These are phyloP conservation scores for Ceratina calcarata DNA, from an alignment of 1,140 invertebrate genomes.

Conservation along the genomic window DNA sequence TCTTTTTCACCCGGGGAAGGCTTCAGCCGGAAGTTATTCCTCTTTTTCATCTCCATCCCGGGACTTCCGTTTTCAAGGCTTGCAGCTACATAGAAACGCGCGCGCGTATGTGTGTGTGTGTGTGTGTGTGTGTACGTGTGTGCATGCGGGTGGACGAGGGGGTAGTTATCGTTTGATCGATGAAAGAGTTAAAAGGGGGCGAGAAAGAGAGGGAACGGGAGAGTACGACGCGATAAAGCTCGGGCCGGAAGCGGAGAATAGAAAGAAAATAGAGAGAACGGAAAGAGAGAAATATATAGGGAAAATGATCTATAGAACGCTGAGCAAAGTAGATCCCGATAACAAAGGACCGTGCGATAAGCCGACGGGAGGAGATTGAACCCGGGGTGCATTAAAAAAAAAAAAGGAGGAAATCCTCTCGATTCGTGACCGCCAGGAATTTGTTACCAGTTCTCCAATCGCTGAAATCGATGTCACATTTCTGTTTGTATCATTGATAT, in stretches of 20 bases:
- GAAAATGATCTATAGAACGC: slow-evolving; percentile 54
- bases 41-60: slow-evolving; percentile 40
- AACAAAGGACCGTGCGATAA: slow-evolving; percentile 42
- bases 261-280: slow-evolving; percentile 43
- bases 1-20: neutral
- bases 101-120: too few species aligned
- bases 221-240: slow-evolving; percentile 35
- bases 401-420: neutral
- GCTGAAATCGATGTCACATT: neutral
- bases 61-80: slow-evolving; percentile 17
- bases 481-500: too few species aligned
- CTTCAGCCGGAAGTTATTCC: slow-evolving; percentile 40
- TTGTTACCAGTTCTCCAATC: slow-evolving; percentile 16
- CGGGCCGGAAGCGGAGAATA: slow-evolving; percentile 23
- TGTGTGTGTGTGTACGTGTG: too few species aligned
- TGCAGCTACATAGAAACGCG: too few species aligned
- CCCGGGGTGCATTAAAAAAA: neutral
- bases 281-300: slow-evolving; percentile 43
- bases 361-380: slow-evolving; percentile 43
- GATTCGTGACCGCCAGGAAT: slow-evolving; percentile 24
- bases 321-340: slow-evolving; percentile 52
- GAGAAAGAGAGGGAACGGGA: slow-evolving; percentile 1
- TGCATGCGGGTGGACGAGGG: neutral
- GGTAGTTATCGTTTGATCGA: slow-evolving; percentile 60
- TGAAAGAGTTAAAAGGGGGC: slow-evolving; percentile 48